phyloP scores from a whole-genome alignment of 2,888 invertebrate species.

The Lacanobia wlatinum region DNA sequence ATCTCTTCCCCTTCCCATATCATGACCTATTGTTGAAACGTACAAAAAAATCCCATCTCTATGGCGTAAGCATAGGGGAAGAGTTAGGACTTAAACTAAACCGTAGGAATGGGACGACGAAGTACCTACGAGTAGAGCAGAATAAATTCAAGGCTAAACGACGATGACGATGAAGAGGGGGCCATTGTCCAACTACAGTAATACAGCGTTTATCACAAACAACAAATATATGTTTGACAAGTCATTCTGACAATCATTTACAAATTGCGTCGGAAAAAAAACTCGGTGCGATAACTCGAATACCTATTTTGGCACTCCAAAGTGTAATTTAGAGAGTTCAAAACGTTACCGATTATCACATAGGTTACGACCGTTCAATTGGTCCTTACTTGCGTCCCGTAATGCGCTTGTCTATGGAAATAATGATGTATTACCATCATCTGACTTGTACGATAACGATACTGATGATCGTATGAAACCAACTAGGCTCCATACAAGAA shows the following conservation, averaged over 20 bases:
- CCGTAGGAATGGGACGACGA: too few relatives aligned
- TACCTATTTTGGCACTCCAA: background rate
- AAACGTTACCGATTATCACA: slow-evolving; percentile 2
- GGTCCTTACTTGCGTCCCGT: background rate
- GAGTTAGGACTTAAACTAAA: too few relatives aligned
- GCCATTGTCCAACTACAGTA: background rate
- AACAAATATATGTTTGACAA: slow-evolving; percentile 2
- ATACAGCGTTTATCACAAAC: background rate
- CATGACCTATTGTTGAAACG: too few relatives aligned
- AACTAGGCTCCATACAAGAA: background rate
- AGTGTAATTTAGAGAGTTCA: slow-evolving; percentile 4
- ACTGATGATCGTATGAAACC: background rate
- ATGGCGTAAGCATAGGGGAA: too few relatives aligned
- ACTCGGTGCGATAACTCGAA: background rate
- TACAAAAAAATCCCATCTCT: too few relatives aligned
- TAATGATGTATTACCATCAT: background rate
- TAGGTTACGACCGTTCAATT: background rate
- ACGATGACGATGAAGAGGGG: background rate
- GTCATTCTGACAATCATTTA: slow-evolving; percentile 36
- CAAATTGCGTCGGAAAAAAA: background rate
- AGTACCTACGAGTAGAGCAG: background rate
- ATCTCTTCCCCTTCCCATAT: too few relatives aligned
- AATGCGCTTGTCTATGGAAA: background rate
- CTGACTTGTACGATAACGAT: background rate
- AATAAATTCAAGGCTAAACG: background rate